A percentile compares a stretch with the other conserved stretches of the same genome.
These are phyloP conservation scores for Sycobia sp. DNA, from an alignment of 1,140 invertebrate genomes.

Conservation along the genomic window DNA sequence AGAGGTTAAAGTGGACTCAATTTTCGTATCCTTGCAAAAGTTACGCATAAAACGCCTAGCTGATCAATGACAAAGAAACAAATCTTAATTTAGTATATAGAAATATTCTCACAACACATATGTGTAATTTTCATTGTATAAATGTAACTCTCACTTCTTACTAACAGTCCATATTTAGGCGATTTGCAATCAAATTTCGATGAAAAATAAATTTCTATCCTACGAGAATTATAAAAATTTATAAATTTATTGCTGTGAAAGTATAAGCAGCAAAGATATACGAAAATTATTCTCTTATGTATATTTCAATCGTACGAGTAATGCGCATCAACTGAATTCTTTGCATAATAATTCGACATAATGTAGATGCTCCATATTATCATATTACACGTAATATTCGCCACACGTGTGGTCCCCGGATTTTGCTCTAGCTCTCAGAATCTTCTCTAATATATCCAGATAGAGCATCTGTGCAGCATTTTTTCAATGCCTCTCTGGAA, in stretches of 20 bases:
- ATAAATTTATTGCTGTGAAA: too few species aligned
- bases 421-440: too few species aligned
- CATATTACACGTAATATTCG: too few species aligned
- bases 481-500: too few species aligned
- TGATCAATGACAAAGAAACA: not conserved
- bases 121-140: not conserved
- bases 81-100: slow-evolving; percentile 4
- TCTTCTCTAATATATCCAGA: too few species aligned
- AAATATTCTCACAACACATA: not conserved
- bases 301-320: not conserved
- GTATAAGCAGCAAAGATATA: too few species aligned
- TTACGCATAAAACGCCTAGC: not conserved
- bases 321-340: too few species aligned
- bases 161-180: slow-evolving; percentile 2
- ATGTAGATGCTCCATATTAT: too few species aligned
- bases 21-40: slow-evolving; percentile 34
- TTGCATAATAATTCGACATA: too few species aligned
- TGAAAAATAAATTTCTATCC: slow-evolving; percentile 1
- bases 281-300: too few species aligned
- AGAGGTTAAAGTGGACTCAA: slow-evolving; percentile 49
- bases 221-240: not conserved
- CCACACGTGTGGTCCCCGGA: too few species aligned
- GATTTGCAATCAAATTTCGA: slow-evolving; percentile 13
- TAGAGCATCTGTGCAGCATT: too few species aligned
- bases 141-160: not conserved